Percentiles rank a stretch among this genome's conserved stretches.
Evolutionary conservation across 2,888 invertebrate genomes (phyloP).

Genomic region (Trichopria drosophilae): DNA sequence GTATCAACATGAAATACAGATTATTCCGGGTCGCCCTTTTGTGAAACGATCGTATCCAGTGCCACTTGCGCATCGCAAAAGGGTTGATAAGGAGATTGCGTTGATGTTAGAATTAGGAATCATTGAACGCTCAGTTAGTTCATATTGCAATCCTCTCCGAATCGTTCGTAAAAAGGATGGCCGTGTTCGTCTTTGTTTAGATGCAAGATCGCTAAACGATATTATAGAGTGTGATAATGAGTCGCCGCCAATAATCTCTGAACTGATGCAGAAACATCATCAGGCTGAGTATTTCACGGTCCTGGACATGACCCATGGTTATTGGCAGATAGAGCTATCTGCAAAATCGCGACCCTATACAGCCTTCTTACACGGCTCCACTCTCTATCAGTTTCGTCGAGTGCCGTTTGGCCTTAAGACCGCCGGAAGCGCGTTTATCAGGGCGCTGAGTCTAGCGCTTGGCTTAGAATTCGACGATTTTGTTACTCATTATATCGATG

Average conservation of each 20-base stretch:
- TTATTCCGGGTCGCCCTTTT: conserved; percentile 34
- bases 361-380: conserved; percentile 29
- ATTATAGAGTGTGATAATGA: conserved; percentile 40
- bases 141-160: conserved; percentile 42
- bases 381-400: conserved; percentile 39
- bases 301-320: conserved; percentile 35
- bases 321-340: conserved; percentile 36
- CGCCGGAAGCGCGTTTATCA: no score
- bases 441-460: conserved; percentile 35
- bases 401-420: no score
- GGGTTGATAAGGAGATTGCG: conserved; percentile 35
- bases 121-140: conserved; percentile 37
- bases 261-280: conserved; percentile 34
- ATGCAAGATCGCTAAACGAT: conserved; percentile 44
- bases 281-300: conserved; percentile 30
- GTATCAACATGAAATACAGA: conserved; percentile 38
- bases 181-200: conserved; percentile 28
- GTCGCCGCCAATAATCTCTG: conserved; percentile 31
- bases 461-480: conserved; percentile 32
- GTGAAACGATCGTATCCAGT: conserved; percentile 39
- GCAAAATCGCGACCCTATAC: no score
- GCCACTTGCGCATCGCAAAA: conserved; percentile 37
- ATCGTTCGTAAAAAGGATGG: conserved; percentile 42
- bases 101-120: conserved; percentile 40
- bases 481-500: conserved; percentile 20